Percentiles rank a stretch among this genome's conserved stretches.
phyloP scores from a whole-genome alignment of 64 coral and sea anemone genomes.

The Anthopleura sola region DNA sequence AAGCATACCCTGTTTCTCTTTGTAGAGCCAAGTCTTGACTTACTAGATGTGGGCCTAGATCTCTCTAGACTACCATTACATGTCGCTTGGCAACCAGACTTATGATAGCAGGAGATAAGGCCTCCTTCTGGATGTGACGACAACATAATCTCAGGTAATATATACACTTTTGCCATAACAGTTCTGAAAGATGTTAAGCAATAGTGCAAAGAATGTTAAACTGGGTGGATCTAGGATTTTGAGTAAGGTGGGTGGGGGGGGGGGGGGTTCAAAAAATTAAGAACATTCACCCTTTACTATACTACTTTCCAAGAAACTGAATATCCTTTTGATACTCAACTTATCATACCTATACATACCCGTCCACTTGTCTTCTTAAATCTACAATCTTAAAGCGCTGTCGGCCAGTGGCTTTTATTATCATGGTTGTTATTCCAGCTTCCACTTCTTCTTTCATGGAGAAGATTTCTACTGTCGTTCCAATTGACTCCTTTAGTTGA shows the following conservation, averaged over 20 bases:
- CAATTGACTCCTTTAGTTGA: constrained; percentile 70
- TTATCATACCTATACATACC: constrained; percentile 32
- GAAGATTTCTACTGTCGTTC: constrained; percentile 94
- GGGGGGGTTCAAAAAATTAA: too few species aligned
- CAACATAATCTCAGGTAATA: constrained; percentile 81
- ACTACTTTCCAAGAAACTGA: too few species aligned
- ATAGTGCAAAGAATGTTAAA: not conserved
- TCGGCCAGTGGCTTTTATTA: constrained; percentile 86
- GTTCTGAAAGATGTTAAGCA: constrained; percentile 33
- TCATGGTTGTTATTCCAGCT: constrained; percentile 77
- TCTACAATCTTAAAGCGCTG: constrained; percentile 86
- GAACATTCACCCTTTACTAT: too few species aligned
- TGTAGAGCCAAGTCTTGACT: constrained; percentile 10
- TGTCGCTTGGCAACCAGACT: constrained; percentile 74
- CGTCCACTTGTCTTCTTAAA: constrained; percentile 90
- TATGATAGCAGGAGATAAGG: constrained; percentile 77
- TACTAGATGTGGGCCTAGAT: not conserved
- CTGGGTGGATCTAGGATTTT: too few species aligned
- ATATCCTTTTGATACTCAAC: too few species aligned
- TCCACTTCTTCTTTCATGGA: constrained; percentile 95
- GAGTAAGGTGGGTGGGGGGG: too few species aligned
- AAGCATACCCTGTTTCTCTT: constrained; percentile 33
- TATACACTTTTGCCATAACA: constrained; percentile 67
- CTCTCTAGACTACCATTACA: constrained; percentile 27
- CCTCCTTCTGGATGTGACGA: constrained; percentile 74